Base-by-base conservation (phyloP, 2,888 invertebrate species). In the Lydus trimaculatus region DNA sequence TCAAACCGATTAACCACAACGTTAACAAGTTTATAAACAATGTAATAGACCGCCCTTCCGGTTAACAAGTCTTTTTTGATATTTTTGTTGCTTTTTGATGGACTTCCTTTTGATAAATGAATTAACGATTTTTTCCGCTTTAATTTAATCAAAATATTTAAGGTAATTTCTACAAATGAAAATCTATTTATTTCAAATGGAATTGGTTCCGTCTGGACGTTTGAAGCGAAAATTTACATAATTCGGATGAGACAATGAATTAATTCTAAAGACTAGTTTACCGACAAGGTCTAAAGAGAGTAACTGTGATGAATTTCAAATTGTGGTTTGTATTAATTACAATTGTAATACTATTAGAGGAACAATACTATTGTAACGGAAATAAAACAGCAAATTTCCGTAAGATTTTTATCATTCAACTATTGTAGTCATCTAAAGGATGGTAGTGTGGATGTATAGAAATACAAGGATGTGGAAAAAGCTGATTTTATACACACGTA, bases 231-330 rank as follows among this genome's bases (percentile, higher is more conserved):
- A 65, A 70, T 70, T 67, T 70, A 61, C 67, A 70, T 70, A 72
- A 69, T 72, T 72, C 58, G 70, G 65, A 36, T 52, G 56, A 67
- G 69, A 69, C 65, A 67, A 64, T 64, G 70, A 75, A 76, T 76
- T 78, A 75, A 76, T 76, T 75, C 73, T 48, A 70, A 73, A 75
- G 69, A 75, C 72, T 77, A 73, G 73, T 68, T 72, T 73, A 63
- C 69, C 58, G 60, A 43, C 67, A 61, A 71, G 70, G 70, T 71
- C 74, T 74, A 76, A 75, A 76, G 77, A 75, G 77, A 75, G 75
- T 73, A 17, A 72, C 71, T 69, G 75, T 63, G 73, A 72, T 74
- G 77, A 75, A 78, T 78, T 74, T 73, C 72, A 72, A 78, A 72
- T 65, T 65, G 62, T 61, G 65, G 67, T 63, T 67, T 67, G 65